phyloP scores from a whole-genome alignment of 2,888 invertebrate species.

The Ferdinandea cuprea region DNA sequence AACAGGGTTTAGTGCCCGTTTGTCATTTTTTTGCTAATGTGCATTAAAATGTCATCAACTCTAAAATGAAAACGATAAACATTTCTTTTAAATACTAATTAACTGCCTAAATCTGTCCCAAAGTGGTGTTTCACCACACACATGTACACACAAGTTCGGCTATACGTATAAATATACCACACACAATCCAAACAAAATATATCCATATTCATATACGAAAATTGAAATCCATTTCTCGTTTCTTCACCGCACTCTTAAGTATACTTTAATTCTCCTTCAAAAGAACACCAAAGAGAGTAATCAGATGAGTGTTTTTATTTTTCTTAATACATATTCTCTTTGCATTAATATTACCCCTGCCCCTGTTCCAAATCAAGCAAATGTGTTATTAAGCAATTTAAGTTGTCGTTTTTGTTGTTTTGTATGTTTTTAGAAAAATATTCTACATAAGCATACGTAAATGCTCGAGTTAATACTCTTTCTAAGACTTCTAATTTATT shows the following conservation, averaged over 20 bases:
- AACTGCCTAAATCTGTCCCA: conserved; percentile 62
- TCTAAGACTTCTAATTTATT: too few relatives aligned
- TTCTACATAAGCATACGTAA: not conserved
- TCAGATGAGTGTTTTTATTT: not conserved
- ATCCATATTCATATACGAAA: conserved; percentile 39
- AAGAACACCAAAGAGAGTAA: conserved; percentile 11
- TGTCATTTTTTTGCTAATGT: too few relatives aligned
- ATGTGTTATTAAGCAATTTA: conserved; percentile 29
- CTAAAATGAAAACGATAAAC: conserved; percentile 39
- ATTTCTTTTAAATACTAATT: conserved; percentile 51
- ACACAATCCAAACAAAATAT: conserved; percentile 56
- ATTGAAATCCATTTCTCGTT: conserved; percentile 36
- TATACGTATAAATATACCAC: conserved; percentile 6
- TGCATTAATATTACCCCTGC: not conserved
- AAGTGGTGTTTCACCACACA: conserved; percentile 45
- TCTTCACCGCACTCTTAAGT: conserved; percentile 13
- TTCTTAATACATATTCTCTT: not conserved
- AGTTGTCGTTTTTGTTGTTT: not conserved
- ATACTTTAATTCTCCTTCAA: not conserved
- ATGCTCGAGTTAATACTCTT: not conserved
- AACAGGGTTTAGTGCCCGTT: not conserved
- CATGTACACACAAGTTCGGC: not conserved
- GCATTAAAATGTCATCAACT: conserved; percentile 59
- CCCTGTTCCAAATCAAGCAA: not conserved
- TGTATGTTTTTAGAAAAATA: not conserved